Conservation (phyloP, 1,140 invertebrate genomes). For the Leptinotarsa texana region DNA sequence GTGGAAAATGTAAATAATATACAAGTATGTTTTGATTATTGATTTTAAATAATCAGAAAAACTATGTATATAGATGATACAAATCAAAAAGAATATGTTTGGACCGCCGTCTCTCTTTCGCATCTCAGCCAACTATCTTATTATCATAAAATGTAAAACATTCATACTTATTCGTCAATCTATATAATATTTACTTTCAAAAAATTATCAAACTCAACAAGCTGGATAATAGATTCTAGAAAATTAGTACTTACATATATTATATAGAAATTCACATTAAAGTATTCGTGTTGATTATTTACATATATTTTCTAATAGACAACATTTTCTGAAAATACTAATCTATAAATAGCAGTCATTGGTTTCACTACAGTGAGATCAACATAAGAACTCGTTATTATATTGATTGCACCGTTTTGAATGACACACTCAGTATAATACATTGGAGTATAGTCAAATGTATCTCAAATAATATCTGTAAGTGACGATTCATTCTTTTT, state of each 20-base stretch:
- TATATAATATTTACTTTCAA: not conserved
- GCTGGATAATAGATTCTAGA: not conserved
- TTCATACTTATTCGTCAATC: too few relatives aligned
- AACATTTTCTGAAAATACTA: conserved; percentile 30
- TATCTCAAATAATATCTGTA: too few relatives aligned
- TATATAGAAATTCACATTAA: too few relatives aligned
- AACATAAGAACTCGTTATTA: conserved; percentile 10
- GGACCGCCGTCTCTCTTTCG: too few relatives aligned
- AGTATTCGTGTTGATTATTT: conserved; percentile 29
- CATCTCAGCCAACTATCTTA: too few relatives aligned
- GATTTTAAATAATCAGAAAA: too few relatives aligned
- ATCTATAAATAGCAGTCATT: conserved; percentile 25
- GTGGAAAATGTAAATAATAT: too few relatives aligned
- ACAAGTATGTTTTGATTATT: too few relatives aligned
- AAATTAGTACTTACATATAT: not conserved
- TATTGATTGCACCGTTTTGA: conserved; percentile 15
- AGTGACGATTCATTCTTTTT: too few relatives aligned
- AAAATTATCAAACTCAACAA: conserved; percentile 9
- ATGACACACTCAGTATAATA: not conserved
- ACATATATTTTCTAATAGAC: conserved; percentile 45
- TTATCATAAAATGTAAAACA: too few relatives aligned
- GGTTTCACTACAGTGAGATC: conserved; percentile 14
- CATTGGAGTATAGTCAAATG: not conserved
- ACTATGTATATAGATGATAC: too few relatives aligned
- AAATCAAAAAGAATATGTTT: too few relatives aligned